A percentile compares a stretch with the other conserved stretches of the same genome.
Conservation (phyloP, 2,797 vertebrate species). For the Danio aesculapii region DNA sequence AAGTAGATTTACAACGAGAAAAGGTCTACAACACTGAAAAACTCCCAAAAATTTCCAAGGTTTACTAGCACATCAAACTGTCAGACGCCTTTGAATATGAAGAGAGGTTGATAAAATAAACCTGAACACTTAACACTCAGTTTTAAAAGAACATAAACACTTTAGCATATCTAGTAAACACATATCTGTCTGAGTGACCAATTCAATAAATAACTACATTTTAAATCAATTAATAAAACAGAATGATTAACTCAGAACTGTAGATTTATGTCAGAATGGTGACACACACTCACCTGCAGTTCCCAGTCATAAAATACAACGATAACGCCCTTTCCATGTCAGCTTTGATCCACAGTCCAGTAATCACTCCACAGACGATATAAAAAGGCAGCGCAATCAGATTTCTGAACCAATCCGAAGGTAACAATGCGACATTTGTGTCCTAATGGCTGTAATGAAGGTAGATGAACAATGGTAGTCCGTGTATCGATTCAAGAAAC, state of each 20-base stretch:
- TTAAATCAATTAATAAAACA: not conserved
- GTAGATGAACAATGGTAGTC: slow-evolving; percentile 12
- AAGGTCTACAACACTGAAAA: not conserved
- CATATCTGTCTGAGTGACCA: not conserved
- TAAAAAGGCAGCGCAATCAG: not conserved
- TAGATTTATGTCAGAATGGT: not conserved
- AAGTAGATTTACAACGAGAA: too few species aligned
- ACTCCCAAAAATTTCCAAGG: not conserved
- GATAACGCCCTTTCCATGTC: slow-evolving; percentile 26
- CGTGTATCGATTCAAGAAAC: slow-evolving; percentile 20
- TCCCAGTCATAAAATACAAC: slow-evolving; percentile 10
- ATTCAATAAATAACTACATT: not conserved
- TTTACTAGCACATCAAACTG: slow-evolving; percentile 14
- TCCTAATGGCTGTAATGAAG: slow-evolving; percentile 18
- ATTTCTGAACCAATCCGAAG: slow-evolving; percentile 12
- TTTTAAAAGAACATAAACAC: slow-evolving; percentile 24
- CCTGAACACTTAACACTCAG: not conserved
- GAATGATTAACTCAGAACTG: not conserved
- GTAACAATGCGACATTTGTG: slow-evolving; percentile 33
- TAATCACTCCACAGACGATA: slow-evolving; percentile 10
- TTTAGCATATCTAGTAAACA: not conserved
- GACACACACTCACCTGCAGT: not conserved
- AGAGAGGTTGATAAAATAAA: not conserved
- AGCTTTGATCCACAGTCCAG: slow-evolving; percentile 23
- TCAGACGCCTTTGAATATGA: not conserved